Conservation (phyloP, 2,113 vertebrate genomes). For the Prionailurus viverrinus region DNA sequence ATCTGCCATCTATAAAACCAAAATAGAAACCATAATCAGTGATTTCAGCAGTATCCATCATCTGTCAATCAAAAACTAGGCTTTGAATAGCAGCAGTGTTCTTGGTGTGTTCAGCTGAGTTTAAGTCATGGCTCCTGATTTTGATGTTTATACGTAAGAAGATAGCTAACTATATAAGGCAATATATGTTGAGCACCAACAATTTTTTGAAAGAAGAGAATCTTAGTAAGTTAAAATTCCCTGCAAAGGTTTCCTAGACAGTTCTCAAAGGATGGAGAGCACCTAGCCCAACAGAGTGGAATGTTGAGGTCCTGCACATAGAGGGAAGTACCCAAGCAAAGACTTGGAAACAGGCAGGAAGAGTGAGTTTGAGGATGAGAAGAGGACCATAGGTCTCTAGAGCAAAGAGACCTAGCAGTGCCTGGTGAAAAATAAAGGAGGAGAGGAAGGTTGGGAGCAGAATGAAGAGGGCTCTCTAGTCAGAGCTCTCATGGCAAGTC, state of each 20-base stretch:
- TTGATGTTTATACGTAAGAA: conserved; percentile 33
- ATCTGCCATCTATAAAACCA: conserved; percentile 48
- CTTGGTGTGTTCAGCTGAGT: background rate
- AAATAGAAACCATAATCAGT: conserved; percentile 70
- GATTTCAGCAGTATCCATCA: conserved; percentile 48
- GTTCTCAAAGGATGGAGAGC: background rate
- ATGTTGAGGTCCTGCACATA: background rate
- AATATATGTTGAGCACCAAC: background rate
- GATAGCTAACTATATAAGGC: background rate
- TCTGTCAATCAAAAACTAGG: conserved; percentile 55
- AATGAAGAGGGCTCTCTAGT: background rate
- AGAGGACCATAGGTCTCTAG: background rate
- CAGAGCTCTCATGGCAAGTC: background rate
- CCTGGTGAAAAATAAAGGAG: background rate
- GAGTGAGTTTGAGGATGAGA: background rate
- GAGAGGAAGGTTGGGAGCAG: background rate
- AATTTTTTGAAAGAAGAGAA: conserved; percentile 43
- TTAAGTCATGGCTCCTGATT: conserved; percentile 42
- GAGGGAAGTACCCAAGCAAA: background rate
- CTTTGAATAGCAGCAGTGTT: conserved; percentile 50
- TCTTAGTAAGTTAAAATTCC: background rate
- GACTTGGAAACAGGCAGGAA: background rate
- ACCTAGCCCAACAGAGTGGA: background rate
- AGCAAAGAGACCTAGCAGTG: background rate
- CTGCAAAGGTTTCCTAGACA: background rate